Conservation (phyloP, 2,797 vertebrate genomes). For the Aldrovandia affinis region DNA sequence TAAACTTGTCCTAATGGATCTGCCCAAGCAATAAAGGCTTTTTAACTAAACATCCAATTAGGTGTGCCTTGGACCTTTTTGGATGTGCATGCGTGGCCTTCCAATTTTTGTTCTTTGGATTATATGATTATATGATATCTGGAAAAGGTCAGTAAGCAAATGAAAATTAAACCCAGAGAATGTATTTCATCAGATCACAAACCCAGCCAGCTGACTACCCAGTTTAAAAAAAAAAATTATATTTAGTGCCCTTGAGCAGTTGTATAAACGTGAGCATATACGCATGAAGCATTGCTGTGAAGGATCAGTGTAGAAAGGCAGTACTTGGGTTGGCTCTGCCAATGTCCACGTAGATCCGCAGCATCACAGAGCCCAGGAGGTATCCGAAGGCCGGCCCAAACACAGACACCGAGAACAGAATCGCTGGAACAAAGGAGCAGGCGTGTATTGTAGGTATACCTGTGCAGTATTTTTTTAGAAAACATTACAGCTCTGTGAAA, state of each 20-base stretch:
- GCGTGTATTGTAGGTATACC: not conserved
- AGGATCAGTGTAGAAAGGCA: not conserved
- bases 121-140: not conserved
- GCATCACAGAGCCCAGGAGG: conserved; percentile 84
- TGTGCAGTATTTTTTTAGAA: not conserved
- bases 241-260: not conserved
- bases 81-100: too few species aligned
- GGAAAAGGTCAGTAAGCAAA: not conserved
- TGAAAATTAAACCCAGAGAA: not conserved
- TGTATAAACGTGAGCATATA: not conserved
- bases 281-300: not conserved
- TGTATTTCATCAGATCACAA: not conserved
- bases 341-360: conserved; percentile 89
- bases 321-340: conserved; percentile 76
- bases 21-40: too few species aligned
- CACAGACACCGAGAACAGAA: conserved; percentile 90
- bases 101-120: too few species aligned
- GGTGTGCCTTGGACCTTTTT: too few species aligned
- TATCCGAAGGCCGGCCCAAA: conserved; percentile 93
- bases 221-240: not conserved
- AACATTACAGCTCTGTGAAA: not conserved
- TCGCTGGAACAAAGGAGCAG: conserved; percentile 73
- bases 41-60: too few species aligned
- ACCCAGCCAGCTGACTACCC: not conserved
- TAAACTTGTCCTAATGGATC: too few species aligned